Base-by-base conservation (phyloP, 2,113 vertebrate species). In the Oncorhynchus tshawytscha region DNA sequence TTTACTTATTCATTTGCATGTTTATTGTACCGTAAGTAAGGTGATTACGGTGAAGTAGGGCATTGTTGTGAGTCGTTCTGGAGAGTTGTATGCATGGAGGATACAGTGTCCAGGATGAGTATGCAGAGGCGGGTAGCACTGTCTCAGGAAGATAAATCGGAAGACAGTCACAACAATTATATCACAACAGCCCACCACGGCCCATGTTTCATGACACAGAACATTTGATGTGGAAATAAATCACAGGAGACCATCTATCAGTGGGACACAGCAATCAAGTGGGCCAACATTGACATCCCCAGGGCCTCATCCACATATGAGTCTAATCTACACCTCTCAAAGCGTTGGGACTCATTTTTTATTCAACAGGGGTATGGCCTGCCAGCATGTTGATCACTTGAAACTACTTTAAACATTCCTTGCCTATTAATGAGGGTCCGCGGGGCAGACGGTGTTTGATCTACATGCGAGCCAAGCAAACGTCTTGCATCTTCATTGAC, bases 341-440 rank as follows among this genome's bases (percentile, higher is more conserved):
- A 34, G 86, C 89, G 85, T 87, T 76, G 84, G 51, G 87, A 73
- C 29, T 89, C 88, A 88, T 91, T 85, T 90, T 85, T 85, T 87
- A 86, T 90, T 88, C 88, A 89, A 80, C 79, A 34, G 79, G 78
- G 84, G 76, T 78, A 67, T 48, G 0, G 75, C 85, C 84, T 88
- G 87, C 82, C 84, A 87, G 86, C 82, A 75, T 78, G 74, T 88
- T 86, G 84, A 90, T 90, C 86, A 54, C 51, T 54, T 62, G 59
- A 62, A 62, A 22, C 31, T 70, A 82, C 83, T 87, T 87, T 85
- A 89, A 88, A 87, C 85, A 73, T 82, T 62, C 78, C 78, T 81
- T 87, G 87, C 84, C 88, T 89, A 78, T 82, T 88, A 88, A 90
- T 91, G 81, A 88, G 80, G 85, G 83, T 87, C 89, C 85, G 83